Conservation (phyloP, 2,888 invertebrate species). For the Napeogenes sylphis region DNA sequence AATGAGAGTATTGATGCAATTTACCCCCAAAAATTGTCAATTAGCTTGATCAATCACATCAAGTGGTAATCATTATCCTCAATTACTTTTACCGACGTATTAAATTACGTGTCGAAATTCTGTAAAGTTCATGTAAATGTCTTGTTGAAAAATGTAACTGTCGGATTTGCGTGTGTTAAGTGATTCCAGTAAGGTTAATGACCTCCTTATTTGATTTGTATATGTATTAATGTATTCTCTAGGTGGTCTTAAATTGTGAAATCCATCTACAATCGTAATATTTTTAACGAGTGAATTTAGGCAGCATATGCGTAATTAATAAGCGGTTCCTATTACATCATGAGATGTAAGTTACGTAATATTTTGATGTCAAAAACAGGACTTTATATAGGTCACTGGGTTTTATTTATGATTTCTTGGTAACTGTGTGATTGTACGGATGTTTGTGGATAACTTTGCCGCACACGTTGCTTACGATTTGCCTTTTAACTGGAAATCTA, state of each 20-base stretch:
- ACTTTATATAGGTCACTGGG: conserved; percentile 63
- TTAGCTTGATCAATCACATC: conserved; percentile 36
- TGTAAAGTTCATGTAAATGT: conserved; percentile 44
- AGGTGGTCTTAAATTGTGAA: too few species aligned
- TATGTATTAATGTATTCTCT: too few species aligned
- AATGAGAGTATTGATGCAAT: too few species aligned
- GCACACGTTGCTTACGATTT: conserved; percentile 42
- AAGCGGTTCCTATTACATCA: conserved; percentile 42
- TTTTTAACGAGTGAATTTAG: background rate
- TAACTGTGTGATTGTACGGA: conserved; percentile 63
- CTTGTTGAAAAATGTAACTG: conserved; percentile 33
- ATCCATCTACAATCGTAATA: too few species aligned
- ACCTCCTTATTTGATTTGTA: too few species aligned
- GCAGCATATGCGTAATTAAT: conserved; percentile 1
- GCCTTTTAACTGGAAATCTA: conserved; percentile 49
- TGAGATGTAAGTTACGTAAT: conserved; percentile 57
- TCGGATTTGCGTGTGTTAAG: background rate
- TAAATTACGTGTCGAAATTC: conserved; percentile 36
- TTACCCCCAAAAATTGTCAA: background rate
- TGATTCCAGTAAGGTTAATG: background rate
- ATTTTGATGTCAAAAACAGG: conserved; percentile 61
- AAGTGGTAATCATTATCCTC: conserved; percentile 39
- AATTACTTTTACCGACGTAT: conserved; percentile 35
- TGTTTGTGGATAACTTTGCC: conserved; percentile 58
- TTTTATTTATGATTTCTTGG: conserved; percentile 66